These are phyloP conservation scores for Microchirus variegatus DNA, from an alignment of 2,797 vertebrate species.

Conservation along the genomic window DNA sequence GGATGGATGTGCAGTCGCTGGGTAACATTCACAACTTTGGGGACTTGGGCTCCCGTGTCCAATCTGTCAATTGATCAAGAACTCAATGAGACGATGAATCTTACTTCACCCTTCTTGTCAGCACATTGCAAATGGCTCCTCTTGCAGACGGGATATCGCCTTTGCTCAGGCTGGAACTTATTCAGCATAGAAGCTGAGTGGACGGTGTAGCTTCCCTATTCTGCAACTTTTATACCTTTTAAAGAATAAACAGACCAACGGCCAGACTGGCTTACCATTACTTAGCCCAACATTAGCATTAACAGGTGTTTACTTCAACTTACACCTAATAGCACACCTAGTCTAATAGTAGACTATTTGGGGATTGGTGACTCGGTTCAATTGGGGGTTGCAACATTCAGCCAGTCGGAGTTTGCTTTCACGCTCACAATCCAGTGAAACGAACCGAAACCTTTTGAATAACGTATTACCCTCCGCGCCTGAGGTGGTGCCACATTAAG, in stretches of 20 bases:
- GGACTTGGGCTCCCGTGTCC: constrained; percentile 58
- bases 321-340: too few species aligned
- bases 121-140: constrained; percentile 51
- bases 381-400: too few species aligned
- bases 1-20: constrained; percentile 52
- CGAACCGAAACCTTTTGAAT: too few species aligned
- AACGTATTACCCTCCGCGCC: too few species aligned
- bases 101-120: constrained; percentile 73
- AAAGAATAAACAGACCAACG: background rate
- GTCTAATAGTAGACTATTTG: too few species aligned
- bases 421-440: too few species aligned
- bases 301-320: too few species aligned
- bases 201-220: constrained; percentile 13
- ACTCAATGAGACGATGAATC: constrained; percentile 73
- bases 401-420: too few species aligned
- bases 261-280: too few species aligned
- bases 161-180: constrained; percentile 46
- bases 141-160: constrained; percentile 50
- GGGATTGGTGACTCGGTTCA: too few species aligned
- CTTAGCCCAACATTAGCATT: too few species aligned
- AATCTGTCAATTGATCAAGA: constrained; percentile 79
- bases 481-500: too few species aligned
- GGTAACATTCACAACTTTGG: constrained; percentile 76
- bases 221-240: constrained; percentile 1
- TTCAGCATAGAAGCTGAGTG: constrained; percentile 32